Evolutionary conservation across 2,797 vertebrate genomes (phyloP).

Genomic region (Simalia tracyae): DNA sequence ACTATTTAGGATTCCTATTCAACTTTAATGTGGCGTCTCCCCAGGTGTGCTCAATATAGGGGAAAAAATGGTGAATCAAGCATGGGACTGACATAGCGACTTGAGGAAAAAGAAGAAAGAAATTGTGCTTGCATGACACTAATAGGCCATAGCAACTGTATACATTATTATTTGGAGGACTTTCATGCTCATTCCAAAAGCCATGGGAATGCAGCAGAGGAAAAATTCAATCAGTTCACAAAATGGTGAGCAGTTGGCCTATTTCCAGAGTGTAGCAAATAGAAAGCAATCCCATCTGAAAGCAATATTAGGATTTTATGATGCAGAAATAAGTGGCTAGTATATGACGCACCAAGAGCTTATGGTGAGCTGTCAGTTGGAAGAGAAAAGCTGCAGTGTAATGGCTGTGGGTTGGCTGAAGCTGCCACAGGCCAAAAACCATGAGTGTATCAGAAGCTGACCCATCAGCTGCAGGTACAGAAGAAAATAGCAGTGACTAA

Average conservation of each 20-base stretch:
- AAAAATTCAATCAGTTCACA: not conserved
- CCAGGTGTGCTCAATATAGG: not conserved
- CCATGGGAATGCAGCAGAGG: not conserved
- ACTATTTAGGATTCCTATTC: not conserved
- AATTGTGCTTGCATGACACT: not conserved
- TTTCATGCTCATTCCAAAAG: not conserved
- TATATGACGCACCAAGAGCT: constrained; percentile 65
- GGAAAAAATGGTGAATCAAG: not conserved
- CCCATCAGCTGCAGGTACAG: constrained; percentile 54
- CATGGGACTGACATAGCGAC: not conserved
- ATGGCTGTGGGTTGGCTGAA: constrained; percentile 57
- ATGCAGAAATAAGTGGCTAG: constrained; percentile 75
- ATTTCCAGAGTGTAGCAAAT: constrained; percentile 63
- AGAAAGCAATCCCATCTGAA: constrained; percentile 68
- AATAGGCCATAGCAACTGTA: too few species aligned
- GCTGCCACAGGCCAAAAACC: constrained; percentile 62
- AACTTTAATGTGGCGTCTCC: not conserved
- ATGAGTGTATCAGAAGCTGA: constrained; percentile 51
- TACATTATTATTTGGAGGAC: not conserved
- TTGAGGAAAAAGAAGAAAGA: not conserved
- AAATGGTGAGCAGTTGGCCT: constrained; percentile 49
- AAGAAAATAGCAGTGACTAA: constrained; percentile 53
- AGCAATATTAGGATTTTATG: constrained; percentile 76
- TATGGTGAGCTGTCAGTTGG: constrained; percentile 62
- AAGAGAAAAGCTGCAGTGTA: constrained; percentile 61